Percentiles rank a stretch among this genome's conserved stretches.
phyloP scores from a whole-genome alignment of 2,797 vertebrate genomes.

The Poeciliopsis turneri region DNA sequence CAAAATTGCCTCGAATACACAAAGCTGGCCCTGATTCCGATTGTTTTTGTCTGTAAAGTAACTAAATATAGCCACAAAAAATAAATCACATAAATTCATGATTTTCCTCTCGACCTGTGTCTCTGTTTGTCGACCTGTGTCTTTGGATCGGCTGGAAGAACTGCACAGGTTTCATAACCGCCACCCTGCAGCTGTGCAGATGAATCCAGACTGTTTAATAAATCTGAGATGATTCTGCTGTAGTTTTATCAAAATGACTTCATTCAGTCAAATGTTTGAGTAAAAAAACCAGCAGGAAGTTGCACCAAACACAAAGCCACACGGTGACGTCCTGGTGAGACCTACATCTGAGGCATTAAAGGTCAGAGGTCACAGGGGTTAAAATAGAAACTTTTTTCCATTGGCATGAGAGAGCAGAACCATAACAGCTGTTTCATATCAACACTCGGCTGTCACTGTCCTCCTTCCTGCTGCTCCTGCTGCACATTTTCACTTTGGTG shows the following conservation, averaged over 20 bases:
- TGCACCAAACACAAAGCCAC: conserved; percentile 5
- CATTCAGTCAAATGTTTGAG: not conserved
- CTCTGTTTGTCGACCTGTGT: not conserved
- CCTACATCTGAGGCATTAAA: conserved; percentile 17
- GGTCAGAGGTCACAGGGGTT: conserved; percentile 19
- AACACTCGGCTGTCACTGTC: not conserved
- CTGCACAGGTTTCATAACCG: not conserved
- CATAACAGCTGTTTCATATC: not conserved
- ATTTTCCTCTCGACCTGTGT: no score
- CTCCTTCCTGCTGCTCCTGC: not conserved
- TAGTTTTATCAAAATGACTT: not conserved
- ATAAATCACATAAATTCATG: no score
- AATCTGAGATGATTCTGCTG: not conserved
- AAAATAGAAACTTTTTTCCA: not conserved
- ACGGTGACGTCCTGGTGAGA: conserved; percentile 25
- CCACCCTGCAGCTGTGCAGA: not conserved
- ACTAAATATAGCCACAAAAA: not conserved
- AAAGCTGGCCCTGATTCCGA: not conserved
- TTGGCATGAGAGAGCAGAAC: conserved; percentile 4
- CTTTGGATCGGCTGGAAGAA: not conserved
- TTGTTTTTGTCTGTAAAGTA: not conserved
- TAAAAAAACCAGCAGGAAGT: conserved; percentile 36
- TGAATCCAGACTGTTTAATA: not conserved
- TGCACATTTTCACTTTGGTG: not conserved
- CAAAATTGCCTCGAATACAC: not conserved